phyloP scores from a whole-genome alignment of 37 sponge, comb jelly and placozoan genomes.

The Bolinopsis microptera region DNA sequence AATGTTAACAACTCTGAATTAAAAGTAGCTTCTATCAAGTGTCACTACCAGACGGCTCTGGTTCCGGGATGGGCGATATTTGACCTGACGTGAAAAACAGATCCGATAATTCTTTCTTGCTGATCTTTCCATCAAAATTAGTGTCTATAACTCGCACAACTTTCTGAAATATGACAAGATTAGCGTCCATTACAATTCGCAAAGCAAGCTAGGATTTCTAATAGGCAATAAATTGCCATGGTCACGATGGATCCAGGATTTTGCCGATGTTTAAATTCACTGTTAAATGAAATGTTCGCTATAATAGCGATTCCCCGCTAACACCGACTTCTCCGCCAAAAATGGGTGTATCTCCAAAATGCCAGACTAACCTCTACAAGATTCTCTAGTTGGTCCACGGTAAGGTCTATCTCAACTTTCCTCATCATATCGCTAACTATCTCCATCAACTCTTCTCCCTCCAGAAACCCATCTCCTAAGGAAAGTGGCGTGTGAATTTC shows the following conservation, averaged over 20 bases:
- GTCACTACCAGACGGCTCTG: background rate
- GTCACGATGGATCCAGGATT: too few species aligned
- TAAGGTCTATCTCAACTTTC: constrained; percentile 34
- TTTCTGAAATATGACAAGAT: background rate
- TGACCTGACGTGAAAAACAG: background rate
- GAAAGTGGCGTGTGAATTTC: too few species aligned
- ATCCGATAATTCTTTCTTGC: background rate
- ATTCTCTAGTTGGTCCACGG: background rate
- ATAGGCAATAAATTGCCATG: background rate
- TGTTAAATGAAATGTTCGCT: too few species aligned
- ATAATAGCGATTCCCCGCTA: too few species aligned
- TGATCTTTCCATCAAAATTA: constrained; percentile 21
- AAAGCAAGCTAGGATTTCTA: background rate
- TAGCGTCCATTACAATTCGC: background rate
- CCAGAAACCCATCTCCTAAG: background rate
- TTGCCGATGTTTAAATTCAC: too few species aligned
- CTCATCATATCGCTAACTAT: constrained; percentile 44
- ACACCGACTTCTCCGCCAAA: too few species aligned
- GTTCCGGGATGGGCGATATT: background rate
- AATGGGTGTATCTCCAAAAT: too few species aligned
- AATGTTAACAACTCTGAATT: too few species aligned
- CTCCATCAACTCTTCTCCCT: constrained; percentile 18
- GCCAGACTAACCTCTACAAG: constrained; percentile 27
- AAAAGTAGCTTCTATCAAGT: too few species aligned
- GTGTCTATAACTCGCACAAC: background rate